Conservation (phyloP, 1,140 invertebrate genomes). For the Trachelipus rathkii region DNA sequence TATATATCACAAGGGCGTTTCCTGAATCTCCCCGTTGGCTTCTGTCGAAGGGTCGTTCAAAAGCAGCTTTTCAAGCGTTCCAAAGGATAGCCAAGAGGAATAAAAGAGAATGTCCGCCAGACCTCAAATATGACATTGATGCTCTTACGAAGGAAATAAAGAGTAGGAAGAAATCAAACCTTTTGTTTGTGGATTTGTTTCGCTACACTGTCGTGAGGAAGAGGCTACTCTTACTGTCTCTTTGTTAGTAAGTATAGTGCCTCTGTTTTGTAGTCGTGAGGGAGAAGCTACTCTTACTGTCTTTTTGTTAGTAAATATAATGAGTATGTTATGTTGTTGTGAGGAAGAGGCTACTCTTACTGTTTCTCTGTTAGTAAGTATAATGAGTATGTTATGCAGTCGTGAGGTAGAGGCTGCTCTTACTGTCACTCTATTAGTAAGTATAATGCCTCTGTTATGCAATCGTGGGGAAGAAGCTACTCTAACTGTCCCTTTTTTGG, state of each 20-base stretch:
- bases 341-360: too few species aligned
- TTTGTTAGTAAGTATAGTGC: slow-evolving; percentile 3
- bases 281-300: too few species aligned
- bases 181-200: background rate
- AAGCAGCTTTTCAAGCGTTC: slow-evolving; percentile 29
- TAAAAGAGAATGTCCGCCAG: background rate
- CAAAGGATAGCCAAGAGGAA: slow-evolving; percentile 26
- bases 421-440: background rate
- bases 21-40: slow-evolving; percentile 45
- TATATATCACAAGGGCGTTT: slow-evolving; percentile 26
- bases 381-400: background rate
- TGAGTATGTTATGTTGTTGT: too few species aligned
- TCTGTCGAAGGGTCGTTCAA: slow-evolving; percentile 29
- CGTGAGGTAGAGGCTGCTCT: background rate
- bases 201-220: background rate
- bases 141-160: background rate
- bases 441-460: too few species aligned
- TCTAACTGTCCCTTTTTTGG: too few species aligned
- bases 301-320: too few species aligned
- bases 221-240: background rate
- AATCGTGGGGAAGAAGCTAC: too few species aligned
- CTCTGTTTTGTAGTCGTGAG: too few species aligned
- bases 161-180: background rate
- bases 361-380: too few species aligned
- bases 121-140: background rate